These are phyloP conservation scores for Ophonus ardosiacus DNA, from an alignment of 2,888 invertebrate species.

Conservation along the genomic window DNA sequence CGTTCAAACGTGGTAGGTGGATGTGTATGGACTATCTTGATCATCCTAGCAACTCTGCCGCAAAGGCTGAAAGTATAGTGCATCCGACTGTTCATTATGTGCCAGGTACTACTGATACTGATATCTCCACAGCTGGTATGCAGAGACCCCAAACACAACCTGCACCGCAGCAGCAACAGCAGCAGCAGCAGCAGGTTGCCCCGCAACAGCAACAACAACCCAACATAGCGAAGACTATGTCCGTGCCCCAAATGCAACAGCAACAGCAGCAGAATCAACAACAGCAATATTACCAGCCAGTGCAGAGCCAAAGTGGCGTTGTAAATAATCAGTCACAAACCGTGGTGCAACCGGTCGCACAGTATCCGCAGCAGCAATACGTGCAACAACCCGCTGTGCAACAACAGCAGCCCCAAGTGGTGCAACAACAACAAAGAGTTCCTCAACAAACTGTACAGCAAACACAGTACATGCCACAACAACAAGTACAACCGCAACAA, in stretches of 20 bases:
- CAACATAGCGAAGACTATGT: constrained; percentile 76
- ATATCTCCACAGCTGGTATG: constrained; percentile 29
- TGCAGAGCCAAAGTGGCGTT: constrained; percentile 78
- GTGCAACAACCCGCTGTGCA: constrained; percentile 72
- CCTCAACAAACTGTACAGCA: constrained; percentile 42
- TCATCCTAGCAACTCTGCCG: constrained; percentile 78
- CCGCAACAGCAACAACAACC: constrained; percentile 74
- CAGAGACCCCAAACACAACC: constrained; percentile 66
- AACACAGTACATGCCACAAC: constrained; percentile 65
- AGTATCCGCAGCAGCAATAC: constrained; percentile 78
- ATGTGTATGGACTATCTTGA: constrained; percentile 96
- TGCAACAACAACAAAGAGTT: constrained; percentile 39
- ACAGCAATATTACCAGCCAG: constrained; percentile 75
- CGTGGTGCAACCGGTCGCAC: constrained; percentile 76
- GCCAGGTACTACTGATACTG: constrained; percentile 47
- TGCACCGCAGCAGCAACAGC: constrained; percentile 69
- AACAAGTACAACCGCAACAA: constrained; percentile 75
- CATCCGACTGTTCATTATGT: constrained; percentile 34
- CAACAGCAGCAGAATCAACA: constrained; percentile 72
- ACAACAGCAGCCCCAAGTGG: constrained; percentile 26
- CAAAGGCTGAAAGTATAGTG: constrained; percentile 38
- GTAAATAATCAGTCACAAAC: constrained; percentile 75
- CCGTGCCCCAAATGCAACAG: constrained; percentile 77
- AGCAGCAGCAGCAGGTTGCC: constrained; percentile 75
- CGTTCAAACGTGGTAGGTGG: constrained; percentile 95